A percentile compares a stretch with the other conserved stretches of the same genome.
phyloP scores from a whole-genome alignment of 2,797 vertebrate species.

The Oreonectes daqikongensis region DNA sequence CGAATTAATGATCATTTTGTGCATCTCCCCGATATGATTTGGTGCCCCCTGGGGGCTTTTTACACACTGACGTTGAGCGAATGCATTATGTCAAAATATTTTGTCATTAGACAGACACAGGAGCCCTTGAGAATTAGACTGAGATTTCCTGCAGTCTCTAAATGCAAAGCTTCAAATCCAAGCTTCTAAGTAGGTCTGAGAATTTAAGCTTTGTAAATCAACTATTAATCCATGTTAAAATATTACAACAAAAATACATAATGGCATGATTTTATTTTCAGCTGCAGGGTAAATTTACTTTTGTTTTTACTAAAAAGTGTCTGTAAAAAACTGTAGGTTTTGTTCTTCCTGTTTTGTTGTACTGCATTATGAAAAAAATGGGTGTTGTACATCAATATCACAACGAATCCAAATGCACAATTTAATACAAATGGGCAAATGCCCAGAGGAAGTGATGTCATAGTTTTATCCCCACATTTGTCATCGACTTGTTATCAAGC shows the following conservation, averaged over 20 bases:
- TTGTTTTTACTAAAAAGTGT: not conserved
- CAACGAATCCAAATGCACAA: slow-evolving; percentile 57
- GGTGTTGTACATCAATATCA: not conserved
- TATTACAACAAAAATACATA: not conserved
- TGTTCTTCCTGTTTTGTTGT: too few species aligned
- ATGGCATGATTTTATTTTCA: not conserved
- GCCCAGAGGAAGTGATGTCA: slow-evolving; percentile 65
- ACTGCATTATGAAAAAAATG: too few species aligned
- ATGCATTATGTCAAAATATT: not conserved
- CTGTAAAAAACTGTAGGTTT: too few species aligned
- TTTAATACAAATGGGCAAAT: slow-evolving; percentile 68
- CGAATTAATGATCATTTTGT: not conserved
- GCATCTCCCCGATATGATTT: not conserved
- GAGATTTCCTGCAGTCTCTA: slow-evolving; percentile 30
- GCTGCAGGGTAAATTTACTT: not conserved
- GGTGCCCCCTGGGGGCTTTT: not conserved
- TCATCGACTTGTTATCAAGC: slow-evolving; percentile 18
- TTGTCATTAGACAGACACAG: slow-evolving; percentile 1
- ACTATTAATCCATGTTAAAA: too few species aligned
- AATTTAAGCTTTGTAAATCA: not conserved
- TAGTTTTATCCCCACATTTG: slow-evolving; percentile 35
- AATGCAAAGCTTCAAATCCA: slow-evolving; percentile 44
- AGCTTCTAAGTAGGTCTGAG: not conserved
- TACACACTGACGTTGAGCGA: not conserved
- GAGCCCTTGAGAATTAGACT: slow-evolving; percentile 44